Conservation (phyloP, 2,113 vertebrate species). For the Lampris incognitus region DNA sequence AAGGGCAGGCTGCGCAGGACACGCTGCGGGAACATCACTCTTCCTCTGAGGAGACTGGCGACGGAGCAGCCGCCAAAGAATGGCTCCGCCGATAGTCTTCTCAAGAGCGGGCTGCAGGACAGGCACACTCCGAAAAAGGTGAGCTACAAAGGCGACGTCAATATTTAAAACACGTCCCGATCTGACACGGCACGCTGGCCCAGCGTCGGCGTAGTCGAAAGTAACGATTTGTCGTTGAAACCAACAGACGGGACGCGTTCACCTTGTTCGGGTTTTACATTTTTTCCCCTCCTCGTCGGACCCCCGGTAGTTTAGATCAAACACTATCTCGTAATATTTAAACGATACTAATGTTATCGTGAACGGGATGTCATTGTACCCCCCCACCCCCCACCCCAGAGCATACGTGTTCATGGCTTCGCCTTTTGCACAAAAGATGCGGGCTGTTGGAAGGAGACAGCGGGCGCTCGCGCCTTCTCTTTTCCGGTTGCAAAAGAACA, state of each 20-base stretch:
- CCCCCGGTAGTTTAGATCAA: not conserved
- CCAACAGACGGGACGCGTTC: conserved; percentile 28
- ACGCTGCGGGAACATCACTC: conserved; percentile 85
- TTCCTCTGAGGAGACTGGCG: conserved; percentile 77
- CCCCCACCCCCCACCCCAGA: not conserved
- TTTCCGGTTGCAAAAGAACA: conserved; percentile 34
- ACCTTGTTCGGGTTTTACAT: not conserved
- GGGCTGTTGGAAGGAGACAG: conserved; percentile 45
- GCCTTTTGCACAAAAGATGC: conserved; percentile 74
- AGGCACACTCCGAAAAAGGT: conserved; percentile 68
- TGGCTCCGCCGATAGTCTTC: conserved; percentile 60
- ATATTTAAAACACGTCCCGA: conserved; percentile 73
- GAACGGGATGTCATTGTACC: conserved; percentile 18
- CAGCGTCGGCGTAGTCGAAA: conserved; percentile 28
- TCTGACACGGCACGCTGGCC: not conserved
- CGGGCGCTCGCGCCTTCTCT: conserved; percentile 38
- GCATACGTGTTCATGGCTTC: conserved; percentile 23
- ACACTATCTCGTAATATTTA: conserved; percentile 9
- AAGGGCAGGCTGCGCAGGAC: conserved; percentile 84
- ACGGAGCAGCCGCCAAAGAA: conserved; percentile 49
- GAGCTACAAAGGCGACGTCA: conserved; percentile 59
- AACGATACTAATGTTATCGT: not conserved
- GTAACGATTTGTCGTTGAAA: conserved; percentile 41
- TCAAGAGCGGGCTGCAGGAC: conserved; percentile 75
- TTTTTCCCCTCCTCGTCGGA: not conserved